Evolutionary conservation across 2,797 vertebrate genomes (phyloP), one percentile per base, ranked within the genome.

Genomic region (Dendrocincla fuliginosa): DNA sequence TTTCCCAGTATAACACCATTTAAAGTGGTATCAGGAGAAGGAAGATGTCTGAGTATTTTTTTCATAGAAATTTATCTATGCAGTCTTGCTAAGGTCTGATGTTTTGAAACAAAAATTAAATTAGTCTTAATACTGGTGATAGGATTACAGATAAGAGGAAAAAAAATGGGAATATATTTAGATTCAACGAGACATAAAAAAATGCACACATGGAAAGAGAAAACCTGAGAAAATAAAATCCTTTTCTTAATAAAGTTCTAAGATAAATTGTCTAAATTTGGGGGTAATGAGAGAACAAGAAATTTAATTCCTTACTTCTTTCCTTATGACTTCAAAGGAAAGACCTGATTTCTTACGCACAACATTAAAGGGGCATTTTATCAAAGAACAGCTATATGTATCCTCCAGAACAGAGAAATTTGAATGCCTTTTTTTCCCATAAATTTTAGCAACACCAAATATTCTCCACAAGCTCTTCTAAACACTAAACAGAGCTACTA

Each of bases 361-460:
- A 60, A 75, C 57, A 73, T 95, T 75, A 93, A 90, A 96, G 39
- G 6, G 88, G 3, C 1, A 11, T 88, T 93, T 93, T 91, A 57
- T 90, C 93, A 88, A 81, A 90, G n/a, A 84, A 82, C 13, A 78
- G n/a, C 57, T 88, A 16, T 65, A 71, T 8, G n/a, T 75, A 61
- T 69, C n/a, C n/a, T 64, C 75, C 18, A 52, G 63, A 87, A 86
- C 32, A 91, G 74, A 93, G 42, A 73, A 52, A 73, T 73, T 47
- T 49, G 61, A 86, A 85, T 61, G 7, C 18, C 6, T 61, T 50
- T 87, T 78, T 41, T 86, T 71, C 33, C 19, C 25, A 2, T 46
- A 57, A 80, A 3, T 83, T 87, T 77, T 32, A 86, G 41, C 41
- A 85, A 57, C 41, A 57, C 8, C 15, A 35, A 85, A 67, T 74